Base-by-base conservation (phyloP, 2,888 invertebrate genomes). In the Harpalus rufipes region DNA sequence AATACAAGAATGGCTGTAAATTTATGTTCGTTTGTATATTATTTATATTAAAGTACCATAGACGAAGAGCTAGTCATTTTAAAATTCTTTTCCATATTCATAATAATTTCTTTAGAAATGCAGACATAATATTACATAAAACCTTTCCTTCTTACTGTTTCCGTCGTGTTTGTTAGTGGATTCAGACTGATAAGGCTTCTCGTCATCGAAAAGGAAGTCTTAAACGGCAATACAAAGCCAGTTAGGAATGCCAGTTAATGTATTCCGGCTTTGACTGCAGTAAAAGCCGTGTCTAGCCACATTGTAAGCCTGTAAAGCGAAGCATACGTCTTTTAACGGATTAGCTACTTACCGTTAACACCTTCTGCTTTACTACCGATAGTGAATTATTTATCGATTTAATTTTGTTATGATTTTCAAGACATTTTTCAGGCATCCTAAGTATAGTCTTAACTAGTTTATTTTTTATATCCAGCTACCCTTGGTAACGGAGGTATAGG, bases 231-330 rank as follows among this genome's bases (percentile, higher is more conserved):
- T 44, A 44, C 72, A 74, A 74, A 74, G 72, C 72, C 72, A 74
- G 72, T 74, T 44, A 74, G 72, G 72, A 51, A 18, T 74, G 72
- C 8, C 18, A 39, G 59, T 39, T 59, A 61, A 79, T 61, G 79
- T 79, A 61, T 79, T 79, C 61, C 25, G 61, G 59, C 18, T 79
- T 61, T 61, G 79, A 61, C 79, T 61, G 79, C 39, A 79, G 59
- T 61, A 61, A 18, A 14, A 78, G n/a, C 14, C 78, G 58, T n/a
- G 78, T 58, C 79, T 79, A 59, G 59, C 61, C 79, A 59, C 79
- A 79, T 10, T 18, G 16, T 79, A 79, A 79, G 18, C 79, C 59
- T 61, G 79, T 79, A 79, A 61, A 59, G 79, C 59, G 16, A 58
- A 8, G 78, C 59, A 78, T 39, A 78, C 78, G 78, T 79, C 79